Evolutionary conservation across 2,113 vertebrate species (phyloP), one percentile per base, ranked within the genome.

Genomic region (Eudyptes chrysolophus): DNA sequence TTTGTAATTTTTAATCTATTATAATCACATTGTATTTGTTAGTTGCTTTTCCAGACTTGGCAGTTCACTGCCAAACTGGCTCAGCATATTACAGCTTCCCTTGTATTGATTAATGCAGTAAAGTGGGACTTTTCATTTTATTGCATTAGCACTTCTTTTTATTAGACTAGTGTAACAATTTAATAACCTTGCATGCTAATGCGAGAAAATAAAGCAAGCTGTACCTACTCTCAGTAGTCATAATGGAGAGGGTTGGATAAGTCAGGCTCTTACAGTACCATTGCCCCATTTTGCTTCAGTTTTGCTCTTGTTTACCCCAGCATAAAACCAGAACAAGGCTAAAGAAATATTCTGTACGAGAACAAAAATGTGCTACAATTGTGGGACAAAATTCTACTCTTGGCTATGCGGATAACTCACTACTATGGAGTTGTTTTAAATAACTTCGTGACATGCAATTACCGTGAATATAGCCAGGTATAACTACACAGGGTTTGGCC

Each of bases 1-100:
- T 79, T 70, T 90, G 79, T 85, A 64, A 84, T 97, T 97, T 96
- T 92, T 96, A 95, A 90, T 89, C 94, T 94, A 44, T 93, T 95
- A 61, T 95, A 97, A 97, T 97, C 72, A 94, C 92, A 76, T 91
- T 92, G 89, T 75, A 74, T 68, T 44, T 44, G 24, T 88, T 94
- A 87, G 84, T 60, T 21, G n/a, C 85, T 92, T 90, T 94, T 95
- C 87, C 79, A 87, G 89, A 70, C 65, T 92, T 13, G 46, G n/a
- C 21, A 42, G 69, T 79, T 98, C 49, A 17, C 60, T 71, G 93
- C 81, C 91, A 77, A 90, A 87, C 62, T 52, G 93, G 66, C 60
- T 92, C 91, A 84, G 34, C 44, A 29, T 42, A 62, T 87, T 89
- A 82, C 77, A 91, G 58, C 84, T 92, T 69, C 49, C 26, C 58